These are phyloP conservation scores for Kryphioiulus occultus DNA, from an alignment of 2,888 invertebrate genomes.

Conservation along the genomic window DNA sequence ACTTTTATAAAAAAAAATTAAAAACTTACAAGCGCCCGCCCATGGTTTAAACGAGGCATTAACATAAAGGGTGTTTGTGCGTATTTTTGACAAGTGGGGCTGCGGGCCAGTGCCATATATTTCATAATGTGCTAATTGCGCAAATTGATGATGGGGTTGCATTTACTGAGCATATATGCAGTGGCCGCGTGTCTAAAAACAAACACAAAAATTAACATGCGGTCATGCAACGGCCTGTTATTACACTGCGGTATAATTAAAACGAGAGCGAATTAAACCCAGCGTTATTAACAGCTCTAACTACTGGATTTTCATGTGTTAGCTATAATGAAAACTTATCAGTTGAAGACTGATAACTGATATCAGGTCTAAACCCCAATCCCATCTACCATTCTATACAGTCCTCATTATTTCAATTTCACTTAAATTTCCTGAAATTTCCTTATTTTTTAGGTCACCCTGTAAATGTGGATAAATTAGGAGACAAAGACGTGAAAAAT, in stretches of 20 bases:
- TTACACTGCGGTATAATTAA: neutral
- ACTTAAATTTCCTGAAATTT: no score
- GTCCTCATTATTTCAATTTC: no score
- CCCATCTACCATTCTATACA: no score
- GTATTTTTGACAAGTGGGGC: conserved; percentile 15
- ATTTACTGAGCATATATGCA: neutral
- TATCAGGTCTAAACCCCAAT: no score
- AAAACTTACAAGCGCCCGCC: neutral
- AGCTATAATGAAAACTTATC: no score
- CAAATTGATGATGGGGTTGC: conserved; percentile 9
- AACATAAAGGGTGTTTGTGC: conserved; percentile 1
- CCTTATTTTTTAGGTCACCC: no score
- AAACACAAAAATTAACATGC: neutral
- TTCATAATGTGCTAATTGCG: conserved; percentile 15
- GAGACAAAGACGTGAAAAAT: no score
- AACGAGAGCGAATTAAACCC: neutral
- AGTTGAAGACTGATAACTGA: no score
- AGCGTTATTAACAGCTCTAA: neutral
- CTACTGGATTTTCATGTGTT: neutral
- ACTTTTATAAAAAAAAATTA: conserved; percentile 12
- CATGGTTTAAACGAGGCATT: neutral
- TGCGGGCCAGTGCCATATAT: conserved; percentile 17
- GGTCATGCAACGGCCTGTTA: neutral
- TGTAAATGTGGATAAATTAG: no score
- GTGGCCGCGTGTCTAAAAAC: neutral